Evolutionary conservation across 2,888 invertebrate genomes (phyloP).

Genomic region (Dryocosmus kuriphilus): DNA sequence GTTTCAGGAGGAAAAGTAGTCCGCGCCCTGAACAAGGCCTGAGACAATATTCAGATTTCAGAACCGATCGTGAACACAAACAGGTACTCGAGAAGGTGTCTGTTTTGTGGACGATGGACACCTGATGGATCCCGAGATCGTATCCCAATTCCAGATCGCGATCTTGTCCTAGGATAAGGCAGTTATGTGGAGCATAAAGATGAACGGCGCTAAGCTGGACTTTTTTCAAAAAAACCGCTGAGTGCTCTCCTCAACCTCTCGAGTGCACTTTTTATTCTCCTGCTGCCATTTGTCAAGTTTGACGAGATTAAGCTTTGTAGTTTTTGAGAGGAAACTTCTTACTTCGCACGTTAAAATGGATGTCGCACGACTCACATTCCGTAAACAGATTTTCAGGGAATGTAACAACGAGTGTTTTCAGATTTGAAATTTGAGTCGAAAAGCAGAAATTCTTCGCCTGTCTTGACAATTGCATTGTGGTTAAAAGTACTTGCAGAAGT

Average conservation of each 20-base stretch:
- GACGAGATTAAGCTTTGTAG: constrained; percentile 32
- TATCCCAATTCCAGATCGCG: constrained; percentile 26
- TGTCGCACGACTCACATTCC: constrained; percentile 40
- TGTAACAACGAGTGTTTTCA: constrained; percentile 30
- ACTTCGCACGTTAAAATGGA: constrained; percentile 35
- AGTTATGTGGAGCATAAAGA: constrained; percentile 44
- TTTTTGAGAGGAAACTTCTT: constrained; percentile 33
- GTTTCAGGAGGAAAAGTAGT: constrained; percentile 41
- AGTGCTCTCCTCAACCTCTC: constrained; percentile 28
- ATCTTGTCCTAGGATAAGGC: constrained; percentile 32
- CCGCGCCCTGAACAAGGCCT: constrained; percentile 36
- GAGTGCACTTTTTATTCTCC: constrained; percentile 35
- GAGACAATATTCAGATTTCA: constrained; percentile 40
- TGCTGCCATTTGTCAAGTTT: constrained; percentile 38
- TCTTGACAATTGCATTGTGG: constrained; percentile 31
- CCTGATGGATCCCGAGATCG: constrained; percentile 41
- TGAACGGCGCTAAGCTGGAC: constrained; percentile 32
- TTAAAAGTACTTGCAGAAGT: constrained; percentile 36
- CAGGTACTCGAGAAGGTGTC: constrained; percentile 42
- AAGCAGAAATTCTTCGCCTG: constrained; percentile 9
- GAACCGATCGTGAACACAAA: constrained; percentile 36
- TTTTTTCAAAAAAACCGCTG: constrained; percentile 35
- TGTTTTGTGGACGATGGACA: constrained; percentile 35
- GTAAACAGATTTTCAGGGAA: constrained; percentile 38
- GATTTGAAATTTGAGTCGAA: constrained; percentile 34